A percentile compares a stretch with the other conserved stretches of the same genome.
Conservation (phyloP, 2,113 vertebrate species). For the chimpanzee (Pan troglodytes) region NHGRI_mPanTro3-v2.1_pri NC_072407.2:19916501-19917000, state of each 20-base stretch:
- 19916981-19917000: conserved; percentile 55
- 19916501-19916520: not conserved
- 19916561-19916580: not conserved
- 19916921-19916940: conserved; percentile 69
- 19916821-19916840: conserved; percentile 86
- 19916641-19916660: not conserved
- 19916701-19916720: conserved; percentile 72
- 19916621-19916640: conserved; percentile 1
- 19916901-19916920: conserved; percentile 82
- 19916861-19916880: conserved; percentile 72
- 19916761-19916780: conserved; percentile 83
- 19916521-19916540: not conserved
- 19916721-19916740: conserved; percentile 79
- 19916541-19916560: not conserved
- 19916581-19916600: not conserved
- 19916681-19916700: conserved; percentile 69
- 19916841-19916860: conserved; percentile 83
- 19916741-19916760: conserved; percentile 81
- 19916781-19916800: conserved; percentile 77
- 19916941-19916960: conserved; percentile 73
- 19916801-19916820: conserved; percentile 82
- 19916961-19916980: conserved; percentile 66
- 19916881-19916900: conserved; percentile 75
- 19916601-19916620: not conserved
- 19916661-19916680: conserved; percentile 70